These are phyloP conservation scores for Sclerurus mexicanus DNA, from an alignment of 2,113 vertebrate species.

Conservation along the genomic window DNA sequence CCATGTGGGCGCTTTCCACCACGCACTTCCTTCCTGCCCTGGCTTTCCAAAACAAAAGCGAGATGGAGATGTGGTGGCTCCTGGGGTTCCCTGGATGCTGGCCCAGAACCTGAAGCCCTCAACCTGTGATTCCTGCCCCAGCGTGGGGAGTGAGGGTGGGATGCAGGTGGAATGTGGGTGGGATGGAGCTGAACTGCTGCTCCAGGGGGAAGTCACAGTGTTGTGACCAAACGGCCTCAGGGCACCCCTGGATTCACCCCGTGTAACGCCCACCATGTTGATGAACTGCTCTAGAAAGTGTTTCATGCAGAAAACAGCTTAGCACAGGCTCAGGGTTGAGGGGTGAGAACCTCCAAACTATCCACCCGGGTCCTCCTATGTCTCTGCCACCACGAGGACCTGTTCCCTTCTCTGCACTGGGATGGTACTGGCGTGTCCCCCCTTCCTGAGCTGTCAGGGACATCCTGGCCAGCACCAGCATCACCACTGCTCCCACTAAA, in stretches of 20 bases:
- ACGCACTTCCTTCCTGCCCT: conserved; percentile 55
- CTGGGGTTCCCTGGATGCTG: not conserved
- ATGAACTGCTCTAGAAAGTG: not conserved
- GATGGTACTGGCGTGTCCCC: no score
- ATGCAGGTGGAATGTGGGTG: not conserved
- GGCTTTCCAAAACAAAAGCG: conserved; percentile 62
- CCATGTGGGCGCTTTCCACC: not conserved
- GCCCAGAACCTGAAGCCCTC: not conserved
- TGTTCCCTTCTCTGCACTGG: fast-evolving
- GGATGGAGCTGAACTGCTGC: not conserved
- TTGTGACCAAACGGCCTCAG: fast-evolving
- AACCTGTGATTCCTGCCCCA: not conserved
- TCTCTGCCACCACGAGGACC: fast-evolving
- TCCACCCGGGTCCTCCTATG: fast-evolving
- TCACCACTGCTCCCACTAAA: not conserved
- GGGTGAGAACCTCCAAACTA: not conserved
- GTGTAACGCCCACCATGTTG: fast-evolving
- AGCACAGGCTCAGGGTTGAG: not conserved
- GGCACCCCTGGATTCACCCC: not conserved
- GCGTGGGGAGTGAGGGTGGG: not conserved
- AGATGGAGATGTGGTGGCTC: not conserved
- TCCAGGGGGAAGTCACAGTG: not conserved
- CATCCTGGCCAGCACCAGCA: not conserved
- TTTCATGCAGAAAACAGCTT: fast-evolving
- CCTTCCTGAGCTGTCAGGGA: not conserved